Evolutionary conservation across 2,113 vertebrate genomes (phyloP), one percentile per base, ranked within the genome.

Genomic region (Cephalopholis sonnerati): DNA sequence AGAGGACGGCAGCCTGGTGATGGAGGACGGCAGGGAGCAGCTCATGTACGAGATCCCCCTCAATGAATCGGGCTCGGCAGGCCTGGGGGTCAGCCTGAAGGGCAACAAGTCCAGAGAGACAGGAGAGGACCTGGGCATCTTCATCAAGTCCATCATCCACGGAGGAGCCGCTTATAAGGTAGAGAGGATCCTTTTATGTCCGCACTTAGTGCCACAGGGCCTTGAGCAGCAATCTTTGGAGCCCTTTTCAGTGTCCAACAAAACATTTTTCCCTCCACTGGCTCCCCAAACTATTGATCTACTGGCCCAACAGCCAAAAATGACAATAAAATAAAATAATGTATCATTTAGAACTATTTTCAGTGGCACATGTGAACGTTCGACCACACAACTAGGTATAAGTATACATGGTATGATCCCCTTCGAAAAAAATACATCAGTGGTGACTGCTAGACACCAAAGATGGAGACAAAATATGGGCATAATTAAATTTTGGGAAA

Each of bases 141-240:
- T 99, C 91, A 98, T 99, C 94, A 99, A 99, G 93, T 98, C 97
- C 3, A 90, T 99, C 90, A 99, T 99, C 92, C 97, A 98, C 0
- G 98, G 98, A 91, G 98, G 98, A 12, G 98, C 98, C 29, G 98
- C 98, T 22, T 96, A 96, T 88, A 99, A 99, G 98, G 98, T 99
- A 79, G 0, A 77, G 0, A 57, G 6, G 17, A 44, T 1, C 3
- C 7, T 20, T 8, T 11, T 54, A n/a, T 15, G 12, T 8, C 64
- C 32, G 48, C 48, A 8, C 46, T 22, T 0, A 10, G 65, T 3
- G 25, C 25, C 46, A 7, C 46, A 4, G 18, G 48, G 18, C 27
- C 18, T 51, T 53, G 1, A 29, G 44, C 9, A 22, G 46, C 41
- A 4, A 24, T 10, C 11, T 46, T 55, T 24, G 3, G 20, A 54